These are phyloP conservation scores for Hafferia zeledoni DNA, from an alignment of 2,797 vertebrate species.

Conservation along the genomic window DNA sequence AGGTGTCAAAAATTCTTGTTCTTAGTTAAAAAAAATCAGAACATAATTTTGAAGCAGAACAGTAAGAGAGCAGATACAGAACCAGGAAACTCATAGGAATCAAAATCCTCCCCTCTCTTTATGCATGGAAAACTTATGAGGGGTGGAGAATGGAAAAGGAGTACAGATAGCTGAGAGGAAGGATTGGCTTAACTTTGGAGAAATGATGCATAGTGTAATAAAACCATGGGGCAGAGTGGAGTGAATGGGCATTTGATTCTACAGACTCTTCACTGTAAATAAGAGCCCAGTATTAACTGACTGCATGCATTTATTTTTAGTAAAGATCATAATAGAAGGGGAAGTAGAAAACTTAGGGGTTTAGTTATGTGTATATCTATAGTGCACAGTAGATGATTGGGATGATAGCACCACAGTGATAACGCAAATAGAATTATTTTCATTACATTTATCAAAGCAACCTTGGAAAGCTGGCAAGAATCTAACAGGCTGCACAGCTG, in stretches of 20 bases:
- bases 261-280: background rate
- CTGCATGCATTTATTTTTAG: background rate
- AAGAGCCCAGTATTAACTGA: background rate
- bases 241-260: background rate
- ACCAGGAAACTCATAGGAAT: background rate
- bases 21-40: background rate
- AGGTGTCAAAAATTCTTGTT: background rate
- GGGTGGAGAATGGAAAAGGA: background rate
- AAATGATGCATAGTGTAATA: background rate
- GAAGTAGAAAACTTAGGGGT: background rate
- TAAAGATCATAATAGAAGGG: background rate
- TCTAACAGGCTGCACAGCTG: background rate
- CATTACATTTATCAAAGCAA: conserved; percentile 16
- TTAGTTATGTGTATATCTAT: background rate
- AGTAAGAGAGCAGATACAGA: background rate
- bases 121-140: background rate
- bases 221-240: fast-evolving
- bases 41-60: background rate
- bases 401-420: background rate
- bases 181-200: background rate
- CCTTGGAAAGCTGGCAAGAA: background rate
- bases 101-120: background rate
- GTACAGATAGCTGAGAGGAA: background rate
- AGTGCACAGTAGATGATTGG: background rate
- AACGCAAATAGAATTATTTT: background rate